phyloP scores from a whole-genome alignment of 2,888 invertebrate species.

The Junonia oenone region DNA sequence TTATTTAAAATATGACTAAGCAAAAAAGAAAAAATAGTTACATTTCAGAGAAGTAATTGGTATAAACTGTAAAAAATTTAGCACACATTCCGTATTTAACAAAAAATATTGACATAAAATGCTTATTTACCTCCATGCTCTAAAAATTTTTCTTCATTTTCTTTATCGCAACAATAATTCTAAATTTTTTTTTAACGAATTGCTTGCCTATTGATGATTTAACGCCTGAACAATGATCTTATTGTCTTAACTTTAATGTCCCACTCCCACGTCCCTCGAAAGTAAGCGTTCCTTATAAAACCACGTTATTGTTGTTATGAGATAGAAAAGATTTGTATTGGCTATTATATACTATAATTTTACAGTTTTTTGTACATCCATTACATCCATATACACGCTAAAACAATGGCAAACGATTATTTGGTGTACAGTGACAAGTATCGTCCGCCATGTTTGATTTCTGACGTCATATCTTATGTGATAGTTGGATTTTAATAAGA shows the following conservation, averaged over 20 bases:
- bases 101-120: no score
- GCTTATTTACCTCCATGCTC: no score
- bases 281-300: constrained; percentile 19
- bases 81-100: no score
- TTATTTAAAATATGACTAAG: no score
- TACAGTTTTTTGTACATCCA: background rate
- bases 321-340: constrained; percentile 1
- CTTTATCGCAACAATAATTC: background rate
- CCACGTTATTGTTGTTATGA: constrained; percentile 20
- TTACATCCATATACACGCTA: background rate
- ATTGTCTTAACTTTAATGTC: constrained; percentile 17
- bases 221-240: constrained; percentile 16
- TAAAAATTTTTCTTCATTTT: no score
- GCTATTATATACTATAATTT: background rate
- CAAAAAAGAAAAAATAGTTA: no score
- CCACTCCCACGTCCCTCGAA: constrained; percentile 25
- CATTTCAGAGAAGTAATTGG: no score
- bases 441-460: background rate
- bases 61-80: no score
- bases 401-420: background rate
- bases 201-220: constrained; percentile 2
- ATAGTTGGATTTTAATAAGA: no score
- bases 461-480: background rate
- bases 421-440: background rate
- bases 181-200: background rate